Evolutionary conservation across 2,888 invertebrate species (phyloP).

Genomic region (Troilus luridus): DNA sequence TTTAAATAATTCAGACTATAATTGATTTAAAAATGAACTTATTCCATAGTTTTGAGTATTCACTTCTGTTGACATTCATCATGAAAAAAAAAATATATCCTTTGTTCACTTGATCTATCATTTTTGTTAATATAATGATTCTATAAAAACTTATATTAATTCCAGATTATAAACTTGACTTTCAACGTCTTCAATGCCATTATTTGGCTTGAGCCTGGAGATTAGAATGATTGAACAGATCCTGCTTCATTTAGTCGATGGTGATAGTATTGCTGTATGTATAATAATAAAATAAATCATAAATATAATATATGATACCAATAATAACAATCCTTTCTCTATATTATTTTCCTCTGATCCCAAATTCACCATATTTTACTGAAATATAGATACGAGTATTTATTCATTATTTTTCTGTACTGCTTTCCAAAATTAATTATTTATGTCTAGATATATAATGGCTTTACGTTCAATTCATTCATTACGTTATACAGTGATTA

Average conservation of each 20-base stretch:
- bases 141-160: background rate
- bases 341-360: background rate
- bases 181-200: slow-evolving; percentile 24
- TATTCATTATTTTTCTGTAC: too few species aligned
- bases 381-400: too few species aligned
- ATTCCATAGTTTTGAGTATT: too few species aligned
- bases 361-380: background rate
- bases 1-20: too few species aligned
- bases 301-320: too few species aligned
- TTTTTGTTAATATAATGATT: background rate
- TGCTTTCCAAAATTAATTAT: too few species aligned
- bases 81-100: background rate
- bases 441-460: too few species aligned
- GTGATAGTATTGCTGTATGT: background rate
- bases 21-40: too few species aligned
- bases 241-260: background rate
- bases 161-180: slow-evolving; percentile 7
- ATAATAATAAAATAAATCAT: too few species aligned
- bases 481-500: too few species aligned
- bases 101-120: background rate
- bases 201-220: background rate
- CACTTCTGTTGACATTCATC: too few species aligned
- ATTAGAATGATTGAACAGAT: background rate
- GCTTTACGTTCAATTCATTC: too few species aligned
- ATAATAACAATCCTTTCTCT: background rate